These are phyloP conservation scores for Leucophenga montana DNA, from an alignment of 2,888 invertebrate genomes.

Conservation along the genomic window DNA sequence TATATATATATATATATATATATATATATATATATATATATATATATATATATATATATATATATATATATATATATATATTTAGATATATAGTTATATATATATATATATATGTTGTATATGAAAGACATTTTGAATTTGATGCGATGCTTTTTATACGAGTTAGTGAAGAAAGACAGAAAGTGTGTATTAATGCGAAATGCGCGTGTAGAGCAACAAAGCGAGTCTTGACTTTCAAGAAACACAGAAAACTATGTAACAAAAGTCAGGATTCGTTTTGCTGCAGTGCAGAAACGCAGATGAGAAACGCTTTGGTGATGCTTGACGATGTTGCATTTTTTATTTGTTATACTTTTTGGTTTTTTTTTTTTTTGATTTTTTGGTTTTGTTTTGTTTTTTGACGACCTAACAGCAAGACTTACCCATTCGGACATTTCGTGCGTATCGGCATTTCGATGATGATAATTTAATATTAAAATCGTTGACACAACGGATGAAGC, in stretches of 20 bases:
- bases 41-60: too few relatives aligned
- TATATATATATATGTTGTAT: too few relatives aligned
- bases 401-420: constrained; percentile 73
- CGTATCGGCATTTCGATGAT: constrained; percentile 96
- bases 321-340: constrained; percentile 23
- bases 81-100: too few relatives aligned
- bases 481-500: constrained; percentile 98
- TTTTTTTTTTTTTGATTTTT: constrained; percentile 50
- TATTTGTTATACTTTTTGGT: constrained; percentile 34
- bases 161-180: too few relatives aligned
- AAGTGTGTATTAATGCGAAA: not conserved
- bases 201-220: not conserved
- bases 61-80: too few relatives aligned
- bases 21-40: too few relatives aligned
- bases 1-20: too few relatives aligned
- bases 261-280: not conserved
- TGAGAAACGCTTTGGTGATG: constrained; percentile 38
- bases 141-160: constrained; percentile 9
- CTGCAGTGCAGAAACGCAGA: not conserved
- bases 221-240: not conserved
- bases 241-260: too few relatives aligned
- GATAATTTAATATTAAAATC: constrained; percentile 97
- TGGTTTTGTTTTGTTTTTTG: constrained; percentile 41
- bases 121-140: too few relatives aligned
- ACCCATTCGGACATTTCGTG: constrained; percentile 99